Percentiles rank a stretch among this genome's conserved stretches.
phyloP scores from a whole-genome alignment of 2,797 vertebrate genomes.

The Thunnus albacares region DNA sequence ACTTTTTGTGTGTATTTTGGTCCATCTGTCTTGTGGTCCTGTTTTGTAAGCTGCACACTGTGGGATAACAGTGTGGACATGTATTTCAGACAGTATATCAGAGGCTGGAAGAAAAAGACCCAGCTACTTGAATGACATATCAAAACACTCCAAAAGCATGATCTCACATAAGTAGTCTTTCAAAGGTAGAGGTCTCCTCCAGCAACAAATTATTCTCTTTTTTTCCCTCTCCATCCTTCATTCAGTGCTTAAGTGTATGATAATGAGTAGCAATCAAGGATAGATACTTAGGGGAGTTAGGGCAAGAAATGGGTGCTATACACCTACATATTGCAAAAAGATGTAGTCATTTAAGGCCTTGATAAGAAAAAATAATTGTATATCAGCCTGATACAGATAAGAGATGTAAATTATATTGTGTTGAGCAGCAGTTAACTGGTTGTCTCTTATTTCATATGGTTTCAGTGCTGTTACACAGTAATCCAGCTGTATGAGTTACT shows the following conservation, averaged over 20 bases:
- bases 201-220: conserved; percentile 42
- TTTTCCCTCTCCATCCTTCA: conserved; percentile 45
- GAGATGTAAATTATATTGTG: conserved; percentile 34
- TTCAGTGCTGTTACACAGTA: conserved; percentile 26
- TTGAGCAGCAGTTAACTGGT: conserved; percentile 28
- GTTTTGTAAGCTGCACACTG: conserved; percentile 33
- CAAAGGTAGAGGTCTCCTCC: conserved; percentile 56
- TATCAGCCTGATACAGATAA: conserved; percentile 12
- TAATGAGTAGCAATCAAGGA: conserved; percentile 79
- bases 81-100: conserved; percentile 34
- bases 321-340: conserved; percentile 39
- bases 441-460: conserved; percentile 12
- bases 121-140: conserved; percentile 56
- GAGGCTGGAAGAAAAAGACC: conserved; percentile 36
- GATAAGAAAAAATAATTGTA: conserved; percentile 28
- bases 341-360: conserved; percentile 32
- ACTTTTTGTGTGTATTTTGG: conserved; percentile 31
- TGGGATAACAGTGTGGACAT: conserved; percentile 45
- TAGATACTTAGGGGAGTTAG: conserved; percentile 50
- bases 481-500: conserved; percentile 32
- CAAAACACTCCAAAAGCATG: conserved; percentile 63
- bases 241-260: conserved; percentile 66
- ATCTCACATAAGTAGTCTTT: conserved; percentile 64
- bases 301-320: conserved; percentile 37
- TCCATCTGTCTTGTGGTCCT: conserved; percentile 32